Evolutionary conservation across 2,113 vertebrate species (phyloP).

Genomic region (Falco punctatus): DNA sequence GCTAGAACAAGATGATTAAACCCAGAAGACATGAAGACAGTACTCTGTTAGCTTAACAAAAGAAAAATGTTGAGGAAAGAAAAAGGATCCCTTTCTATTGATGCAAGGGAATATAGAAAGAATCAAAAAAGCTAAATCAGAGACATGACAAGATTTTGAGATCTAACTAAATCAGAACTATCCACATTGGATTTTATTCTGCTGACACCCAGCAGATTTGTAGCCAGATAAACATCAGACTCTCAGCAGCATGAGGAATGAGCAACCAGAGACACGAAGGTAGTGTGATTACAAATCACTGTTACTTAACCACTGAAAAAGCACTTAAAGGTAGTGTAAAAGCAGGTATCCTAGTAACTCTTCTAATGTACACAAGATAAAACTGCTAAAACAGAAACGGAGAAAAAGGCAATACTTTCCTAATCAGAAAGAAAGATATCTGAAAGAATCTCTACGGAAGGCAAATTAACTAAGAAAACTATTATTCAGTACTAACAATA

Average conservation of each 20-base stretch:
- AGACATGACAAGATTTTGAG: neutral
- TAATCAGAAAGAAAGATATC: neutral
- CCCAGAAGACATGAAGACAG: neutral
- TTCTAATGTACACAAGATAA: neutral
- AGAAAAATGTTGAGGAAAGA: neutral
- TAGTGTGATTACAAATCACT: neutral
- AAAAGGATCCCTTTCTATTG: neutral
- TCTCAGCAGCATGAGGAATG: neutral
- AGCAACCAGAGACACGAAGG: neutral
- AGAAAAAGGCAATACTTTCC: neutral
- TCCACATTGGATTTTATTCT: neutral
- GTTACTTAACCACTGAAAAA: neutral
- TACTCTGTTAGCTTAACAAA: neutral
- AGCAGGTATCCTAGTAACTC: neutral
- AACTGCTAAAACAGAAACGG: neutral
- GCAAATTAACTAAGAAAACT: neutral
- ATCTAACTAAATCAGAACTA: neutral
- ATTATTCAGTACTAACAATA: neutral
- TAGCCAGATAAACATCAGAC: neutral
- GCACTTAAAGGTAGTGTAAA: neutral
- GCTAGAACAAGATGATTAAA: neutral
- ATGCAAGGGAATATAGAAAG: neutral
- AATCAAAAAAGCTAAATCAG: neutral
- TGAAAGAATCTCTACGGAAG: neutral
- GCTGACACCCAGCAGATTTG: neutral